Evolutionary conservation across 2,888 invertebrate species (phyloP), one percentile per base, ranked within the genome.

Genomic region (Arctia plantaginis): DNA sequence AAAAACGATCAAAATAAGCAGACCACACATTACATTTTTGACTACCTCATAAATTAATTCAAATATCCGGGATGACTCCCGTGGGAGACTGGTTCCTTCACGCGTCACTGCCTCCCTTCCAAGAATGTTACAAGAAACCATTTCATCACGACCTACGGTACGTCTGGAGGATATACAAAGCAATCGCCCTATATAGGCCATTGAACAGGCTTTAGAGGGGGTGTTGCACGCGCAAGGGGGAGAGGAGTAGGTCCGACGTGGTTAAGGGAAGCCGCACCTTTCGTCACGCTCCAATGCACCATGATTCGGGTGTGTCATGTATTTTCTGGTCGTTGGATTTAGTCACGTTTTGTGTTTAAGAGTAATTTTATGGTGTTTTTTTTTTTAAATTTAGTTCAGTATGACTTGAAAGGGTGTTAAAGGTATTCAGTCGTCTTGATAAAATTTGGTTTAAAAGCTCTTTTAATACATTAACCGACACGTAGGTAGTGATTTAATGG

Each of bases 21-120:
- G 72, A 72, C 59, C 72, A 73, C 72, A 62, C 30, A 70, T 39
- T 33, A 62, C 18, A 66, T 27, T 44, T 59, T 51, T 35, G n/a
- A 47, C 59, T 47, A 35, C 27, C 27, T n/a, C 44, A 66, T 41
- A 73, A 77, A 80, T 82, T 72, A 78, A 77, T 80, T 69, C 71
- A 73, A 74, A 66, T 74, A 62, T 66, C 75, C 80, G 77, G 85
- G 81, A 76, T 70, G 74, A 80, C 79, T 84, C 80, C 85, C 90
- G 89, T 91, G 92, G 90, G 92, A 92, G 88, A 86, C 84, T 73
- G 85, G 84, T 78, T 86, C 85, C 84, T 77, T 81, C 82, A 88
- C 88, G 89, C 85, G 64, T 77, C 83, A 85, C 39, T 81, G 85
- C 70, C 66, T 80, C 71, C 76, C 41, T 75, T 59, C 33, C 82